Evolutionary conservation across 2,113 vertebrate genomes (phyloP).

Genomic region (Oriolus oriolus): DNA sequence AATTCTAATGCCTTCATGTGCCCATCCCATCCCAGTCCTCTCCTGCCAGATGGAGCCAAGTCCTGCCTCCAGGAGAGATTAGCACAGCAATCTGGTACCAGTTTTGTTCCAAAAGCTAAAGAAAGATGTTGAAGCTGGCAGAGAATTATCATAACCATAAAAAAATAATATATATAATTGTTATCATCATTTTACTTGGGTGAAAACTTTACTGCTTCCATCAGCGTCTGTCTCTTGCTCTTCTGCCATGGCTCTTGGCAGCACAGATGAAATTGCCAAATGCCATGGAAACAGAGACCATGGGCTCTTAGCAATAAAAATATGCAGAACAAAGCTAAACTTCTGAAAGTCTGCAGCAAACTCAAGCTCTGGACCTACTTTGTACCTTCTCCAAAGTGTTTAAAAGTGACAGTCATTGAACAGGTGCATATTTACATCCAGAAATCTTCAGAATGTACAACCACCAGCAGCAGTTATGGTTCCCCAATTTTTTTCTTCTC

Average conservation of each 20-base stretch:
- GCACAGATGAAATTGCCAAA: neutral
- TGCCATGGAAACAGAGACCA: neutral
- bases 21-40: neutral
- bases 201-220: neutral
- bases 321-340: neutral
- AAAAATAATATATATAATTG: neutral
- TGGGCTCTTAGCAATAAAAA: neutral
- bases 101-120: neutral
- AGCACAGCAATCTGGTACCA: neutral
- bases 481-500: neutral
- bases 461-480: neutral
- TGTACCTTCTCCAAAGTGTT: neutral
- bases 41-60: neutral
- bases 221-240: neutral
- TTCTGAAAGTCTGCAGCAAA: neutral
- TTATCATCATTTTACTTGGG: accelerated
- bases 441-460: neutral
- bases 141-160: neutral
- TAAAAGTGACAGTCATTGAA: neutral
- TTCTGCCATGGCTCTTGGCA: neutral
- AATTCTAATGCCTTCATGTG: neutral
- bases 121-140: neutral
- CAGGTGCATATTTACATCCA: neutral
- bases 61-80: neutral
- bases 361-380: neutral